Conservation (phyloP, 2,113 vertebrate species). For the Seriola rivoliana region DNA sequence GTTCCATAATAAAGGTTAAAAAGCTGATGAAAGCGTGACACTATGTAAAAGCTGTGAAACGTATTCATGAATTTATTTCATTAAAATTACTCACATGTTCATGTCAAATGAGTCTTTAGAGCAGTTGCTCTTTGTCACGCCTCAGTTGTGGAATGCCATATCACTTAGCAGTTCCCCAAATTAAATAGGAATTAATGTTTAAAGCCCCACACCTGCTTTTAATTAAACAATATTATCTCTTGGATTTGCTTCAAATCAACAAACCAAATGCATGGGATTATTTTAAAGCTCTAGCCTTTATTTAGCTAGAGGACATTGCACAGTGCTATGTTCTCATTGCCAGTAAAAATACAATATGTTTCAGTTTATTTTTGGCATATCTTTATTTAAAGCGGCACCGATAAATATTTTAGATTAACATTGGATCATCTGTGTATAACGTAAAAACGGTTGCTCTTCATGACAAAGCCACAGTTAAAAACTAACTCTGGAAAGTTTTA, state of each 20-base stretch:
- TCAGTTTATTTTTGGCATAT: background rate
- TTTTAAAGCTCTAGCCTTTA: conserved; percentile 31
- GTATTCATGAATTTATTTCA: background rate
- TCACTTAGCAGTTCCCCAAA: conserved; percentile 33
- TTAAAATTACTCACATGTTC: background rate
- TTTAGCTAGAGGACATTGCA: background rate
- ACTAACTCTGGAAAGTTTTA: background rate
- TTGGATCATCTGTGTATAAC: background rate
- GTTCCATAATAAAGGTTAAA: background rate
- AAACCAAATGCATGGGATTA: conserved; percentile 30
- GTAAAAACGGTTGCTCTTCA: background rate
- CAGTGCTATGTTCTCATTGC: background rate
- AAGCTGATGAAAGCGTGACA: background rate
- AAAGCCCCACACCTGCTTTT: conserved; percentile 44
- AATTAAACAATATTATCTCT: conserved; percentile 33
- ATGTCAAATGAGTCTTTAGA: conserved; percentile 25
- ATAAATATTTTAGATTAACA: background rate
- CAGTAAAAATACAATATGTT: background rate
- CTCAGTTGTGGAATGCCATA: conserved; percentile 13
- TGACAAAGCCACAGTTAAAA: background rate
- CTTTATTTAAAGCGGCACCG: background rate
- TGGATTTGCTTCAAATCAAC: conserved; percentile 40
- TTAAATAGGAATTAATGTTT: conserved; percentile 54
- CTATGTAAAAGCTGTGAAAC: background rate
- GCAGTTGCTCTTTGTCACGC: conserved; percentile 1